Percentiles rank a stretch among this genome's conserved stretches.
phyloP scores from a whole-genome alignment of 2,888 invertebrate genomes.

The Phyllotreta cruciferae region DNA sequence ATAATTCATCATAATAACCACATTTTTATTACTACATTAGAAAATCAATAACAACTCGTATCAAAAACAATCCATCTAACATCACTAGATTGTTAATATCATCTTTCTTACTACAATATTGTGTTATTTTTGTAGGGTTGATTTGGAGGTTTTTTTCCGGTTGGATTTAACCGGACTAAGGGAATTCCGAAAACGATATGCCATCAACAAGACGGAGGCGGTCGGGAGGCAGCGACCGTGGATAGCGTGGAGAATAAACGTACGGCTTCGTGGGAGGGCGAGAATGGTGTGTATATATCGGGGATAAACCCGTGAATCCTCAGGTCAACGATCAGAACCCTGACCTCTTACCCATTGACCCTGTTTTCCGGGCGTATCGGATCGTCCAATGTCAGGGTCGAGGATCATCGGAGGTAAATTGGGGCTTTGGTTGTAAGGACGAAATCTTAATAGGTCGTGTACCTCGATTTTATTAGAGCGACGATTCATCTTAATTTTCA shows the following conservation, averaged over 20 bases:
- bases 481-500: slow-evolving; percentile 25
- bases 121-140: background rate
- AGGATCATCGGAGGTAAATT: slow-evolving; percentile 28
- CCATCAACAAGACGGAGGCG: slow-evolving; percentile 21
- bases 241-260: slow-evolving; percentile 35
- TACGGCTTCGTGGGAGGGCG: slow-evolving; percentile 43
- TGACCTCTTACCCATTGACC: slow-evolving; percentile 57
- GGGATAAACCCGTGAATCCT: slow-evolving; percentile 55
- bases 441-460: too few relatives aligned
- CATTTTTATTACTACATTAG: too few relatives aligned
- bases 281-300: slow-evolving; percentile 47
- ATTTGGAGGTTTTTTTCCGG: background rate
- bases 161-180: slow-evolving; percentile 19
- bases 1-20: too few relatives aligned
- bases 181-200: slow-evolving; percentile 17
- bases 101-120: too few relatives aligned
- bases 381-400: slow-evolving; percentile 46
- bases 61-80: too few relatives aligned
- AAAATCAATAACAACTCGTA: background rate
- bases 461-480: too few relatives aligned
- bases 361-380: slow-evolving; percentile 47
- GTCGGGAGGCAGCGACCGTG: slow-evolving; percentile 13
- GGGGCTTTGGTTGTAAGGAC: slow-evolving; percentile 1
- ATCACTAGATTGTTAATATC: too few relatives aligned
- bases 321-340: slow-evolving; percentile 59